Conservation (phyloP, 2,113 vertebrate genomes). For the Lynx canadensis region DNA sequence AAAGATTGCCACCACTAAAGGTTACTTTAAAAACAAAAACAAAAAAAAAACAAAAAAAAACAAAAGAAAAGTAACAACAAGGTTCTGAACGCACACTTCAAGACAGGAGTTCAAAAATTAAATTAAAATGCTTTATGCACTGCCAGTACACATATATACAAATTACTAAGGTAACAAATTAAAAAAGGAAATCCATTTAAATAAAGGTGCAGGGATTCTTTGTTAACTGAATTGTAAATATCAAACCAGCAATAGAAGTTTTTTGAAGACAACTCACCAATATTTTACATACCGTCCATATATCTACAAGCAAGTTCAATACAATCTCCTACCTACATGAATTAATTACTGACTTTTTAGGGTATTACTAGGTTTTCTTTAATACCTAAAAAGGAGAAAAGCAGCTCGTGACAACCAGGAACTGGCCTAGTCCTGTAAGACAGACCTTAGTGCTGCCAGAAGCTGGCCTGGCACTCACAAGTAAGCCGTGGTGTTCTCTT, state of each 20-base stretch:
- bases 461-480: background rate
- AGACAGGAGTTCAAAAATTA: background rate
- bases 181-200: slow-evolving; percentile 5
- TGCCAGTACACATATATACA: background rate
- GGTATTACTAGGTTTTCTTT: background rate
- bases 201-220: background rate
- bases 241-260: background rate
- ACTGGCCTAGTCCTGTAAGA: background rate
- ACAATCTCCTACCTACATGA: background rate
- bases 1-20: background rate
- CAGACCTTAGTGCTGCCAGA: background rate
- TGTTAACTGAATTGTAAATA: background rate
- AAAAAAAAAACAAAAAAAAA: no score
- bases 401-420: background rate
- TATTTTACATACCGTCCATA: background rate
- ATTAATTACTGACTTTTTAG: background rate
- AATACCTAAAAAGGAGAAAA: background rate
- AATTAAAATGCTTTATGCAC: background rate
- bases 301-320: background rate
- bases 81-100: background rate
- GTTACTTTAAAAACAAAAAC: background rate
- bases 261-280: background rate
- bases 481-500: background rate
- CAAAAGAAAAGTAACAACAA: background rate
- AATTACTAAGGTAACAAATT: background rate